Evolutionary conservation across 2,797 vertebrate species (phyloP).

Genomic region (Zenarchopterus dispar): DNA sequence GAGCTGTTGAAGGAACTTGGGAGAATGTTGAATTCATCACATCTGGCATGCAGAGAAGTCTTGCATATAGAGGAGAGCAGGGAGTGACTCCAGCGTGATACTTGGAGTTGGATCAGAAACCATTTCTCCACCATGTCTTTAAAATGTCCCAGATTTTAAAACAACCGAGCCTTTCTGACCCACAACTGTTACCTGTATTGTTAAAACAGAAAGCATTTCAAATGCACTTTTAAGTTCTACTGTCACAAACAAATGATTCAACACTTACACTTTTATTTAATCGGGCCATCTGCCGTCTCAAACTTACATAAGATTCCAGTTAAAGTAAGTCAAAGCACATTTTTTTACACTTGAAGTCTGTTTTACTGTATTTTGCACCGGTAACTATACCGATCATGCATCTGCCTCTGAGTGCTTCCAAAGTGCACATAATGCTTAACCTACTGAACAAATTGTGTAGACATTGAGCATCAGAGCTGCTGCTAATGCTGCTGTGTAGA

Average conservation of each 20-base stretch:
- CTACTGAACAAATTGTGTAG: too few species aligned
- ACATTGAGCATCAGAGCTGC: too few species aligned
- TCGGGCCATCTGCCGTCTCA: not conserved
- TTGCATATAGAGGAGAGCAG: constrained; percentile 14
- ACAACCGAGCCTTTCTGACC: constrained; percentile 19
- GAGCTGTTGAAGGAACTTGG: constrained; percentile 16
- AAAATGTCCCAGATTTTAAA: constrained; percentile 23
- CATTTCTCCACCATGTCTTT: constrained; percentile 13
- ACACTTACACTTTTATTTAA: not conserved
- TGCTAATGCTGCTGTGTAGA: too few species aligned
- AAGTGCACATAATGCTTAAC: too few species aligned
- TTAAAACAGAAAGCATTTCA: not conserved
- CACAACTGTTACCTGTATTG: constrained; percentile 27
- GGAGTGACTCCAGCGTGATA: constrained; percentile 11
- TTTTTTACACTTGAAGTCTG: not conserved
- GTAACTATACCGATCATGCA: not conserved
- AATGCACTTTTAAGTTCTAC: not conserved
- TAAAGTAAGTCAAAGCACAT: not conserved
- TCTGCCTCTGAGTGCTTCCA: not conserved
- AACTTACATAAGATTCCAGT: not conserved
- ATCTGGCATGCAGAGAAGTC: constrained; percentile 23
- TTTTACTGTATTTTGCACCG: not conserved
- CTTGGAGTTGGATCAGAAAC: constrained; percentile 10
- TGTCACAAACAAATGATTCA: not conserved
- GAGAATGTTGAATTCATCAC: constrained; percentile 29